phyloP scores from a whole-genome alignment of 2,113 vertebrate genomes.

The Sebastes schlegelii region DNA sequence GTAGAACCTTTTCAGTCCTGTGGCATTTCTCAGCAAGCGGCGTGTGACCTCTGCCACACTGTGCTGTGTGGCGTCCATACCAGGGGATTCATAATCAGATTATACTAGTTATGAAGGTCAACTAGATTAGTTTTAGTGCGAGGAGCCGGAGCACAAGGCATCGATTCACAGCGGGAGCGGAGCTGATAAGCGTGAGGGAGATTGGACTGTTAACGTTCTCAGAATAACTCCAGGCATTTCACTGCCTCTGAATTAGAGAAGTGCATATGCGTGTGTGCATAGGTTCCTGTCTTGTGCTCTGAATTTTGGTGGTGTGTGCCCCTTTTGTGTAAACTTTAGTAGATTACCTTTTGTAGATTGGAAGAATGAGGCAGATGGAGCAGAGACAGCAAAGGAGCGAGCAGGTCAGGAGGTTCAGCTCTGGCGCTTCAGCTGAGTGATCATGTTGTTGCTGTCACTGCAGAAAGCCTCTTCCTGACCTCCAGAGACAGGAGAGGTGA shows the following conservation, averaged over 20 bases:
- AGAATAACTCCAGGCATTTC: slow-evolving; percentile 19
- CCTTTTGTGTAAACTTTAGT: background rate
- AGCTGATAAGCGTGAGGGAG: slow-evolving; percentile 48
- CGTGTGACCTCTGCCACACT: slow-evolving; percentile 72
- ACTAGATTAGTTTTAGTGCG: slow-evolving; percentile 65
- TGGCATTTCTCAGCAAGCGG: slow-evolving; percentile 66
- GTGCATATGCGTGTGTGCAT: background rate
- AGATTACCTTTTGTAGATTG: slow-evolving; percentile 5
- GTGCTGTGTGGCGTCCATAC: slow-evolving; percentile 56
- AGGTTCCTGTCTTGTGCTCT: background rate
- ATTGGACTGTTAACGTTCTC: slow-evolving; percentile 28
- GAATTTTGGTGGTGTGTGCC: background rate
- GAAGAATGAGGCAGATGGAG: slow-evolving; percentile 24
- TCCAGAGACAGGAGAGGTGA: slow-evolving; percentile 69
- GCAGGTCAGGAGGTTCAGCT: slow-evolving; percentile 53
- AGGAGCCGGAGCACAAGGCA: slow-evolving; percentile 61
- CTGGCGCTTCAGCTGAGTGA: slow-evolving; percentile 65
- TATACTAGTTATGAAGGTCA: slow-evolving; percentile 79
- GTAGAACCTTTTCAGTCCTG: slow-evolving; percentile 51
- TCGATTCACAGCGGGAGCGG: slow-evolving; percentile 59
- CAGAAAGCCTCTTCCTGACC: slow-evolving; percentile 64
- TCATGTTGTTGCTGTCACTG: slow-evolving; percentile 73
- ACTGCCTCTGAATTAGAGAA: background rate
- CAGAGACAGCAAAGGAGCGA: slow-evolving; percentile 16
- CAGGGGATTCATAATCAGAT: slow-evolving; percentile 73